Conservation (phyloP, 2,888 invertebrate genomes). For the Drosophila mimetica region DNA sequence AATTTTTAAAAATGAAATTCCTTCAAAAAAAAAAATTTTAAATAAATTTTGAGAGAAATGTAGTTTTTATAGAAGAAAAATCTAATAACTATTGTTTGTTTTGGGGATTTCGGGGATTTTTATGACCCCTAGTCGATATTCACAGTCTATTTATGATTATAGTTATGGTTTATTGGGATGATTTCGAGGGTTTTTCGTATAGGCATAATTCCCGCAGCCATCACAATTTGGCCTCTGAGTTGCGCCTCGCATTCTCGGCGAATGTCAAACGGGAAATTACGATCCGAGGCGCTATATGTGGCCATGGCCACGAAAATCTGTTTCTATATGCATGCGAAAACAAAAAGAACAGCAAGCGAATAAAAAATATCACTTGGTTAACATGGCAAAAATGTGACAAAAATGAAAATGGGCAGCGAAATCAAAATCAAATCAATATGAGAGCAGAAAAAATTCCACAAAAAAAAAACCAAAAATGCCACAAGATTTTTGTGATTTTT, state of each 20-base stretch:
- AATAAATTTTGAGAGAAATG: too few relatives aligned
- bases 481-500: slow-evolving; percentile 14
- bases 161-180: too few relatives aligned
- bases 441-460: slow-evolving; percentile 5
- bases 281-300: slow-evolving; percentile 29
- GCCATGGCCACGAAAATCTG: slow-evolving; percentile 57
- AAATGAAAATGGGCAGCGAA: slow-evolving; percentile 4
- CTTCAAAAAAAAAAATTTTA: too few relatives aligned
- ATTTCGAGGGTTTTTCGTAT: slow-evolving; percentile 2
- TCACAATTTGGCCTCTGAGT: slow-evolving; percentile 21
- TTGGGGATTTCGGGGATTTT: background rate
- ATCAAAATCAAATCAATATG: slow-evolving; percentile 46
- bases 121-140: background rate
- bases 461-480: slow-evolving; percentile 8
- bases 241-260: slow-evolving; percentile 16
- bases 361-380: slow-evolving; percentile 55
- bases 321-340: slow-evolving; percentile 20
- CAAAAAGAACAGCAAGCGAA: slow-evolving; percentile 16
- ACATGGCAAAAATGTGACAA: slow-evolving; percentile 51
- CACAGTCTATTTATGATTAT: slow-evolving; percentile 5
- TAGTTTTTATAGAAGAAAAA: too few relatives aligned
- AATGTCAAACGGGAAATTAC: slow-evolving; percentile 59
- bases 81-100: background rate
- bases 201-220: slow-evolving; percentile 1
- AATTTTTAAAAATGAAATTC: too few relatives aligned